These are phyloP conservation scores for Danio kyathit DNA, from an alignment of 2,797 vertebrate genomes.

Conservation along the genomic window DNA sequence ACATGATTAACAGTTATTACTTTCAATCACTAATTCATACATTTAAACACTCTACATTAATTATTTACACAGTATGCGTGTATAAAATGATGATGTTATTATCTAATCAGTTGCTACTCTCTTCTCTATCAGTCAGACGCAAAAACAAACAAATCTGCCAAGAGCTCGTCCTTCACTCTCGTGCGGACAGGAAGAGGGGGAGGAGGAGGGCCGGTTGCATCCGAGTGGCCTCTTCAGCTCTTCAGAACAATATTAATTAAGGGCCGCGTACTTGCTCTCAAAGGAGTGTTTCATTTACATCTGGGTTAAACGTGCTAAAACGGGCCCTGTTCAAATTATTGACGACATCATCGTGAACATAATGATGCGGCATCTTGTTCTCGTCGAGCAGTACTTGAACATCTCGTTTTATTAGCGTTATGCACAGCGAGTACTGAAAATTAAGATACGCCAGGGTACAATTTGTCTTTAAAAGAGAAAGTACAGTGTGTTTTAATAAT, in stretches of 20 bases:
- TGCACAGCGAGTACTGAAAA: neutral
- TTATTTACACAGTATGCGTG: too few relatives aligned
- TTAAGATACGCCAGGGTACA: neutral
- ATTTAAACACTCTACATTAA: too few relatives aligned
- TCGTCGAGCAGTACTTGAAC: conserved; percentile 31
- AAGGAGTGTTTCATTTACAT: conserved; percentile 47
- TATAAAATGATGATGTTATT: too few relatives aligned
- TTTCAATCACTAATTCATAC: too few relatives aligned
- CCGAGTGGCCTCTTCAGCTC: conserved; percentile 53
- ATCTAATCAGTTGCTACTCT: neutral
- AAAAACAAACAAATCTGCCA: conserved; percentile 10
- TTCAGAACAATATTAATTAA: conserved; percentile 53
- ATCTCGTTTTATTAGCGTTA: conserved; percentile 5
- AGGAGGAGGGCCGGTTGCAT: conserved; percentile 29
- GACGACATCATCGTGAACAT: conserved; percentile 33
- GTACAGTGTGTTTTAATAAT: neutral
- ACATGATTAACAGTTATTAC: too few relatives aligned
- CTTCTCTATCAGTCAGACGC: neutral
- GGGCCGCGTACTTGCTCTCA: conserved; percentile 23
- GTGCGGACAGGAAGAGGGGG: neutral
- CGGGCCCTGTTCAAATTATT: conserved; percentile 25
- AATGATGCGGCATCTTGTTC: conserved; percentile 28
- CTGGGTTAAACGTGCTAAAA: conserved; percentile 50
- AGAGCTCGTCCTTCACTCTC: neutral
- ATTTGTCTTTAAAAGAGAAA: conserved; percentile 21